Evolutionary conservation across 1,140 invertebrate genomes (phyloP).

Genomic region (Cotesia vestalis): DNA sequence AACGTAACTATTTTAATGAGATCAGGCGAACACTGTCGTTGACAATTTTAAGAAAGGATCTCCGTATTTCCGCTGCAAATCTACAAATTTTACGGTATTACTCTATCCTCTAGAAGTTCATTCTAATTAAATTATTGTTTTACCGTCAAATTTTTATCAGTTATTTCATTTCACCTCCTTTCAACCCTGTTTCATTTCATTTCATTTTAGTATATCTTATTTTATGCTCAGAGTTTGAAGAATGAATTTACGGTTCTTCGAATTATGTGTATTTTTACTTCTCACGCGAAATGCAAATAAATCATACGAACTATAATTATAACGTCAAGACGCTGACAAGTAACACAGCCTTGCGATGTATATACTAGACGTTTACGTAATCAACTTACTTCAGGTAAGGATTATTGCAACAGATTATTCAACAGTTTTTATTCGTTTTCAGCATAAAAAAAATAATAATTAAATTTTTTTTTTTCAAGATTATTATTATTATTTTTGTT

Average conservation of each 20-base stretch:
- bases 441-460: not conserved
- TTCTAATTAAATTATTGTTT: too few species aligned
- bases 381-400: not conserved
- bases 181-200: not conserved
- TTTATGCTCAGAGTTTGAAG: not conserved
- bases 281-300: slow-evolving; percentile 9
- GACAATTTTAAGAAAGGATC: slow-evolving; percentile 41
- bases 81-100: slow-evolving; percentile 2
- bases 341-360: not conserved
- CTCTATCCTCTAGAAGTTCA: not conserved
- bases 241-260: not conserved
- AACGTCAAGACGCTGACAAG: slow-evolving; percentile 5
- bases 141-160: too few species aligned
- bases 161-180: too few species aligned
- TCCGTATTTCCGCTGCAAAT: slow-evolving; percentile 36
- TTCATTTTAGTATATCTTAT: not conserved
- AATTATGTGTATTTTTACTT: not conserved
- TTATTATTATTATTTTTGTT: too few species aligned
- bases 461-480: too few species aligned
- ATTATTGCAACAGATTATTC: too few species aligned
- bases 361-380: not conserved
- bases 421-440: slow-evolving; percentile 12
- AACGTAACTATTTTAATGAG: slow-evolving; percentile 56
- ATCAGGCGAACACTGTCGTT: slow-evolving; percentile 27
- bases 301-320: not conserved